A percentile compares a stretch with the other conserved stretches of the same genome.
phyloP scores from a whole-genome alignment of 2,888 invertebrate genomes.

The Lobophora halterata region DNA sequence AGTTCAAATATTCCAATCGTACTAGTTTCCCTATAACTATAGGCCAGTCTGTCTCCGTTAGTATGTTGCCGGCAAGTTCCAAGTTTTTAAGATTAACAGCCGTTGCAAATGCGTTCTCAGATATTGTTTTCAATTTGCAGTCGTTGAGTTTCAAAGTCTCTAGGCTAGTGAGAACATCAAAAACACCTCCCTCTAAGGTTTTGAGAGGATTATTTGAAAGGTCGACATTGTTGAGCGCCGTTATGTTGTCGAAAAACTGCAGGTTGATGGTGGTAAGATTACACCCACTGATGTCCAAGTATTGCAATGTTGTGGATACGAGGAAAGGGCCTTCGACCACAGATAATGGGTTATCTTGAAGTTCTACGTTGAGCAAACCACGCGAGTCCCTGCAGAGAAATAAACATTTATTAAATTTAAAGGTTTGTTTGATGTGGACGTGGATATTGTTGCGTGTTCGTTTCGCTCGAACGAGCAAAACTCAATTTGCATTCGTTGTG shows the following conservation, averaged over 20 bases:
- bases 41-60: conserved; percentile 81
- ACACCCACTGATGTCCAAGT: conserved; percentile 85
- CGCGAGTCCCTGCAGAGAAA: conserved; percentile 86
- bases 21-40: conserved; percentile 80
- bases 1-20: conserved; percentile 83
- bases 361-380: conserved; percentile 85
- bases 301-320: conserved; percentile 83
- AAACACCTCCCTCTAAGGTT: conserved; percentile 78
- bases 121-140: conserved; percentile 82
- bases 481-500: conserved; percentile 73
- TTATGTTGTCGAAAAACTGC: conserved; percentile 84
- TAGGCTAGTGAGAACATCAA: conserved; percentile 83
- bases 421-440: too few relatives aligned
- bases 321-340: conserved; percentile 84
- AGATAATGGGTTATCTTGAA: conserved; percentile 84
- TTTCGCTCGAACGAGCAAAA: conserved; percentile 44
- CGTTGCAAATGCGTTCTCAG: conserved; percentile 78
- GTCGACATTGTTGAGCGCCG: conserved; percentile 84
- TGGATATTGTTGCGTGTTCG: conserved; percentile 38
- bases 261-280: conserved; percentile 80
- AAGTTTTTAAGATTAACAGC: conserved; percentile 82
- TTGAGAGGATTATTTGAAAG: conserved; percentile 84
- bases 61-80: conserved; percentile 82
- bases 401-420: too few relatives aligned
- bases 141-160: conserved; percentile 84